These are phyloP conservation scores for Cheilinus undulatus DNA, from an alignment of 2,113 vertebrate species.

Conservation along the genomic window DNA sequence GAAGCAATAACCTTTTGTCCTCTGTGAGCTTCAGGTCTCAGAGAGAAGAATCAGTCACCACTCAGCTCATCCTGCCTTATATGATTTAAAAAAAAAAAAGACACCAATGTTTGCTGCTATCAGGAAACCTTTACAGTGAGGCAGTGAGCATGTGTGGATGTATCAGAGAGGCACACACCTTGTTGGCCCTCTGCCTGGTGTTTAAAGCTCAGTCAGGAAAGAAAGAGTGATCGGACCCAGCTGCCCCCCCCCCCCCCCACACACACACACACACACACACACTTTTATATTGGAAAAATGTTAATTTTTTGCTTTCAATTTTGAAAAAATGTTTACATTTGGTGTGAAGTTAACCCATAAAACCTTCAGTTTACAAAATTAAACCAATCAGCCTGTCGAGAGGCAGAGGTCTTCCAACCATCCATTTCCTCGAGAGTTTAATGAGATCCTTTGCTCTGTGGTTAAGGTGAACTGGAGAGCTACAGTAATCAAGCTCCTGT, in stretches of 20 bases:
- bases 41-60: slow-evolving; percentile 35
- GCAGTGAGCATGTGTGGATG: slow-evolving; percentile 12
- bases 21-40: slow-evolving; percentile 29
- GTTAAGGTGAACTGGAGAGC: slow-evolving; percentile 41
- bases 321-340: not conserved
- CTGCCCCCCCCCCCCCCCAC: too few relatives aligned
- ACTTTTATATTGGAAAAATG: too few relatives aligned
- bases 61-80: slow-evolving; percentile 30
- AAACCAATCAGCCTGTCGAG: not conserved
- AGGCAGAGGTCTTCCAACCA: not conserved
- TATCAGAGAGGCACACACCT: slow-evolving; percentile 18
- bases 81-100: slow-evolving; percentile 9
- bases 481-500: slow-evolving; percentile 38
- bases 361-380: not conserved
- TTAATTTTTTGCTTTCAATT: not conserved
- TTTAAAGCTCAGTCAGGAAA: not conserved
- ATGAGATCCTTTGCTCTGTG: not conserved
- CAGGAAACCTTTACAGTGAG: too few relatives aligned
- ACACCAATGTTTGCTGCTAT: not conserved
- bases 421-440: not conserved
- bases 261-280: too few relatives aligned
- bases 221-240: too few relatives aligned
- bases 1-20: slow-evolving; percentile 66
- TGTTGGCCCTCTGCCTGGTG: not conserved
- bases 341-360: not conserved